These are phyloP conservation scores for Cyanoramphus novaezelandiae DNA, from an alignment of 2,113 vertebrate genomes.

Conservation along the genomic window DNA sequence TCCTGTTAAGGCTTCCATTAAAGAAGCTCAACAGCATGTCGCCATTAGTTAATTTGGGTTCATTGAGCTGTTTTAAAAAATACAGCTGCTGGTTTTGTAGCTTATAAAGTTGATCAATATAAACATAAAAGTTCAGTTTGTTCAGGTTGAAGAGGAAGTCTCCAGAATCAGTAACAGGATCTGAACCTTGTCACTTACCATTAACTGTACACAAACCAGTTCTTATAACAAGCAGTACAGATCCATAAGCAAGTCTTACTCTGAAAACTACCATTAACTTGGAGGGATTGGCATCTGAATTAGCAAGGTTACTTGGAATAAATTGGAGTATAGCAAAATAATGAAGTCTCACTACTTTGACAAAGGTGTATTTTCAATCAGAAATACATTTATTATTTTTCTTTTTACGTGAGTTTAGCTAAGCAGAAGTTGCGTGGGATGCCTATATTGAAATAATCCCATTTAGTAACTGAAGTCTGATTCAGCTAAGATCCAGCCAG, in stretches of 20 bases:
- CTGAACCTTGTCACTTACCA: neutral
- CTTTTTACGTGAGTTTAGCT: neutral
- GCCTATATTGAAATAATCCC: neutral
- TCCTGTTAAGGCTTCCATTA: neutral
- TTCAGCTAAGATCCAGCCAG: neutral
- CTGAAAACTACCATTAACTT: neutral
- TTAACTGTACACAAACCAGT: neutral
- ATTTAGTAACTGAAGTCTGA: neutral
- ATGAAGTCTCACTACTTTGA: neutral
- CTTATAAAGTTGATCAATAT: neutral
- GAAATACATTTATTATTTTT: neutral
- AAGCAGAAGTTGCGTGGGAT: neutral
- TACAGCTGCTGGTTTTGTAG: neutral
- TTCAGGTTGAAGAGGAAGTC: neutral
- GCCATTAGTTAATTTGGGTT: neutral
- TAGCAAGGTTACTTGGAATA: neutral
- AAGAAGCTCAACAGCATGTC: neutral
- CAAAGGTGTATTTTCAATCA: neutral
- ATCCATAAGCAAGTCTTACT: neutral
- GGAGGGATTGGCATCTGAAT: neutral
- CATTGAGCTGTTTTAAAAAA: neutral
- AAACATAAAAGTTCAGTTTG: neutral
- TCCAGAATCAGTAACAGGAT: neutral
- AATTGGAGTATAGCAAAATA: neutral
- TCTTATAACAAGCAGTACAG: neutral